These are phyloP conservation scores for Sprattus sprattus DNA, from an alignment of 2,113 vertebrate genomes.

Conservation along the genomic window DNA sequence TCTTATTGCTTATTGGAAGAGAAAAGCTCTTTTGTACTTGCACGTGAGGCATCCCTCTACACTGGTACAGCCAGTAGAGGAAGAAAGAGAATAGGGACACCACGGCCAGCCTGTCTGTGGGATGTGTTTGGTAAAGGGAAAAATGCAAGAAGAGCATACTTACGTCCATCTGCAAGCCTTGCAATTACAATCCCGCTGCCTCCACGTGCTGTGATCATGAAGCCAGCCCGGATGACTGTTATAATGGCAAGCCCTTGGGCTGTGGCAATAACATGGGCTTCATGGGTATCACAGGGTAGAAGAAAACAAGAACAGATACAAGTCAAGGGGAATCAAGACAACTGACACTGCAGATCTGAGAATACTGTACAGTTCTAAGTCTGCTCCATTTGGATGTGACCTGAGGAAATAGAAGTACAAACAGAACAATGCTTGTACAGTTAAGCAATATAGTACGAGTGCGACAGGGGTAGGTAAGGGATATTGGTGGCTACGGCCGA, in stretches of 20 bases:
- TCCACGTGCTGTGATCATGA: constrained; percentile 91
- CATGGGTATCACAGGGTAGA: constrained; percentile 10
- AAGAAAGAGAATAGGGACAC: background rate
- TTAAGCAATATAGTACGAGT: too few species aligned
- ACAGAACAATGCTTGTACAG: too few species aligned
- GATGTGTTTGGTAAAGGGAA: background rate
- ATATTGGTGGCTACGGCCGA: too few species aligned
- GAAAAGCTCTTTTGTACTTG: background rate
- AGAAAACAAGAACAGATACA: background rate
- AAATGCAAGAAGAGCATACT: constrained; percentile 56
- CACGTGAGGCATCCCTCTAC: background rate
- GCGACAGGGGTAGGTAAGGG: too few species aligned
- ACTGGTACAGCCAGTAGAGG: background rate
- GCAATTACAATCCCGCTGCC: constrained; percentile 93
- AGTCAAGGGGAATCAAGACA: background rate
- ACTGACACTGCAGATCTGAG: background rate
- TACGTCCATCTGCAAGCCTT: constrained; percentile 84
- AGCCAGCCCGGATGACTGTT: constrained; percentile 92
- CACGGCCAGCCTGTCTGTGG: background rate
- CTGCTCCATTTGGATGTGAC: background rate
- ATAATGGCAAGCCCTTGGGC: constrained; percentile 92
- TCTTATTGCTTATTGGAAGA: background rate
- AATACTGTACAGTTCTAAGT: background rate
- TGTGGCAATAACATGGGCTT: constrained; percentile 92
- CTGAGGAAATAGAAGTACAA: background rate